Evolutionary conservation across 37 sponge, comb jelly and placozoan genomes (phyloP).

Genomic region (Ianthella basta): DNA sequence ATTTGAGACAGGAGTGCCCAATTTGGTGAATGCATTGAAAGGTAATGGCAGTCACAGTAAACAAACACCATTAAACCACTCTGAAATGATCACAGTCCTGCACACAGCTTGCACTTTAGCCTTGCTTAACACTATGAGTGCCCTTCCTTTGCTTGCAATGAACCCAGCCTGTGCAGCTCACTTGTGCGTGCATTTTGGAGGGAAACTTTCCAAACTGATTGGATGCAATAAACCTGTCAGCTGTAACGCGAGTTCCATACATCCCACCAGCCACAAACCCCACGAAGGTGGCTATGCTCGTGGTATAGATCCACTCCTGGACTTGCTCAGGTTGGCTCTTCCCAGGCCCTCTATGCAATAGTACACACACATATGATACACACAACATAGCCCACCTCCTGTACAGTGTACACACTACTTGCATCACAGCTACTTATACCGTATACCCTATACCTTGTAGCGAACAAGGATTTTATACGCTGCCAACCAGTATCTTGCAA

Average conservation of each 20-base stretch:
- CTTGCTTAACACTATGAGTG: not conserved
- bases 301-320: conserved; percentile 38
- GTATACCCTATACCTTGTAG: not conserved
- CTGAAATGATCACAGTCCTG: too few relatives aligned
- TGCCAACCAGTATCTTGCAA: conserved; percentile 50
- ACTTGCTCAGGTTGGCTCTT: conserved; percentile 35
- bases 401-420: too few relatives aligned
- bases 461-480: conserved; percentile 43
- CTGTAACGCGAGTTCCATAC: conserved; percentile 58
- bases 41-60: too few relatives aligned
- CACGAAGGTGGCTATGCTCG: conserved; percentile 39
- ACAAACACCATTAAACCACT: too few relatives aligned
- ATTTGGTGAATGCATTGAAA: too few relatives aligned
- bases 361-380: not conserved
- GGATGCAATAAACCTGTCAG: conserved; percentile 59
- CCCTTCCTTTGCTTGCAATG: not conserved
- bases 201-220: conserved; percentile 65
- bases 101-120: too few relatives aligned
- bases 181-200: conserved; percentile 77
- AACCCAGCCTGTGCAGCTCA: not conserved
- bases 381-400: too few relatives aligned
- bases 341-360: not conserved
- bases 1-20: too few relatives aligned
- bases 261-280: conserved; percentile 73
- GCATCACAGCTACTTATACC: not conserved